Conservation (phyloP, 2,888 invertebrate genomes). For the Fragum whitleyi region DNA sequence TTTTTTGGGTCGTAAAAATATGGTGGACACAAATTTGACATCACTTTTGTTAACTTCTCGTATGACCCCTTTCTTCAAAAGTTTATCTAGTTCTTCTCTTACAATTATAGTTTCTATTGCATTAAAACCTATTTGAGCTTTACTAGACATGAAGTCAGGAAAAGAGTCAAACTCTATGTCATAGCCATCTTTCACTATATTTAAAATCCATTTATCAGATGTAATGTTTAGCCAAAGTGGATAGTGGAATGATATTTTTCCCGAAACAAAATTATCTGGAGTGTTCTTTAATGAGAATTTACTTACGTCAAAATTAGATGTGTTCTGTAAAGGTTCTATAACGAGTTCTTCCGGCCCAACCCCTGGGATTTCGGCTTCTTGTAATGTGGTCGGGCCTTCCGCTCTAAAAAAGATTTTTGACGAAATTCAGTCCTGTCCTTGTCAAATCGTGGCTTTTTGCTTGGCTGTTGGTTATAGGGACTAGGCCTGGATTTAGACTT, state of each 20-base stretch:
- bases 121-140: too few relatives aligned
- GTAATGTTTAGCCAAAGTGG: constrained; percentile 1
- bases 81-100: too few relatives aligned
- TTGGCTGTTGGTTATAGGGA: not conserved
- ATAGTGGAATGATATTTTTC: constrained; percentile 7
- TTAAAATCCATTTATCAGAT: constrained; percentile 28
- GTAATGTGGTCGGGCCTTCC: not conserved
- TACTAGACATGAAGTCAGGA: too few relatives aligned
- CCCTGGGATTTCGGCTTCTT: not conserved
- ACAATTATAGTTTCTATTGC: too few relatives aligned
- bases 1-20: too few relatives aligned
- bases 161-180: too few relatives aligned
- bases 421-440: too few relatives aligned
- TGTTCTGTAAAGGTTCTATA: not conserved
- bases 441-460: not conserved
- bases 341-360: not conserved
- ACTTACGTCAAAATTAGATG: not conserved
- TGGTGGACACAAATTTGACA: too few relatives aligned
- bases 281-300: not conserved
- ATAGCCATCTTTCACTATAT: too few relatives aligned
- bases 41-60: too few relatives aligned
- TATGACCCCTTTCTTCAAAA: too few relatives aligned
- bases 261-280: constrained; percentile 8
- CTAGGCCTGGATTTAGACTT: not conserved
- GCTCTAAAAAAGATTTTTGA: constrained; percentile 14